Base-by-base conservation (phyloP, 2,797 vertebrate genomes). In the Columba guinea region DNA sequence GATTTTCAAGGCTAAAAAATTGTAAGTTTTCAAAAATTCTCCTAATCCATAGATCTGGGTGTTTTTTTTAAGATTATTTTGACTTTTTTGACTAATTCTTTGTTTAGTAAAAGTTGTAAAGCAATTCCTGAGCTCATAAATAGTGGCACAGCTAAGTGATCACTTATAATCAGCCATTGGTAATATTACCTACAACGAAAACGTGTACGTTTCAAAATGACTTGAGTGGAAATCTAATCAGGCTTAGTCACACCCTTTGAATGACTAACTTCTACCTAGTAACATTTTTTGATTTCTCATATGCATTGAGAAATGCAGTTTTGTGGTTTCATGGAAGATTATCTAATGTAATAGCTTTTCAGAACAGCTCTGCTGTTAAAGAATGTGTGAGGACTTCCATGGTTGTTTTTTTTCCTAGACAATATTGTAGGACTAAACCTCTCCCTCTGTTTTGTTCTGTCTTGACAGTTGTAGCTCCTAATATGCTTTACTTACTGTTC, bases 181-280 rank as follows among this genome's bases (percentile, higher is more conserved):
- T 76, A 63, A 82, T 79, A 69, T 73, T 86, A 59, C 77, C 86
- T 91, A 86, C 70, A 11, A 49, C 55, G 49, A 56, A 91, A 80
- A 63, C 27, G 20, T 37, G 65, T 80, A 15, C 41, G 6, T 78
- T 91, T 84, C 5, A 0, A 83, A 91, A 79, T 63, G 0, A 59
- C 75, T 95, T 92, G 58, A 87, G 91, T 71, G 65, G 63, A 93
- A 89, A 91, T 75, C 69, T 91, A 69, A 93, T 82, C 74, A 76
- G 90, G 89, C 67, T 67, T 94, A 93, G 87, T 92, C 82, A 84
- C 35, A 10, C 52, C 78, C 60, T 93, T 51, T 75, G 86, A 85
- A 65, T 85, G 39, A 70, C 73, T 89, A 55, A 70, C 65, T 92
- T 88, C 53, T 80, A 65, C 79, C 73, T 37, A 46, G 48, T 44